These are phyloP conservation scores for Papilio aristodemus DNA, from an alignment of 1,140 invertebrate species.

Conservation along the genomic window DNA sequence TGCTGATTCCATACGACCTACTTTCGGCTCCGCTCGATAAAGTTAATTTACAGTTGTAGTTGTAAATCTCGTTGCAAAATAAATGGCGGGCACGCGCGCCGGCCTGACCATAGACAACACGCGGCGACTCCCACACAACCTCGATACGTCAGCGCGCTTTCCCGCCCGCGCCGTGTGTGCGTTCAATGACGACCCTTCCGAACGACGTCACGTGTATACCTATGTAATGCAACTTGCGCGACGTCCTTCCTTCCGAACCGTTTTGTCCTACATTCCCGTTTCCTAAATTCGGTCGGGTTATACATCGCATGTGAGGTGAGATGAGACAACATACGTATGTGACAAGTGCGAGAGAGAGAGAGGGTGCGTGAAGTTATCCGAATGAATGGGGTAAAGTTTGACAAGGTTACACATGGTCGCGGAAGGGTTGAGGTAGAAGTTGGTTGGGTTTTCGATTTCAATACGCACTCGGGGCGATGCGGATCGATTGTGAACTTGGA, in stretches of 20 bases:
- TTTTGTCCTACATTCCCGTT: conserved; percentile 35
- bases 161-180: conserved; percentile 51
- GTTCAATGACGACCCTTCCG: conserved; percentile 57
- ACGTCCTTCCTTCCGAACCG: conserved; percentile 33
- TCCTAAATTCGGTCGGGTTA: conserved; percentile 43
- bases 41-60: conserved; percentile 80
- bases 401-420: conserved; percentile 63
- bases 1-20: conserved; percentile 80
- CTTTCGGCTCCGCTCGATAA: conserved; percentile 74
- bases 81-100: conserved; percentile 67
- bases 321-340: conserved; percentile 70
- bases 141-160: conserved; percentile 48
- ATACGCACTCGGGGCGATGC: conserved; percentile 65
- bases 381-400: conserved; percentile 73
- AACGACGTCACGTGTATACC: conserved; percentile 54
- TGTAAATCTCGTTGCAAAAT: conserved; percentile 79
- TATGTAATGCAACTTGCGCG: conserved; percentile 47
- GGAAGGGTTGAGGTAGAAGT: conserved; percentile 70
- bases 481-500: conserved; percentile 64
- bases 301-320: conserved; percentile 59
- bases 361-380: conserved; percentile 54
- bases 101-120: conserved; percentile 75
- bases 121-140: conserved; percentile 66
- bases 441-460: conserved; percentile 71
- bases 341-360: conserved; percentile 52